Evolutionary conservation across 2,113 vertebrate species (phyloP), one percentile per base, ranked within the genome.

Genomic region (Pterophyllum scalare): DNA sequence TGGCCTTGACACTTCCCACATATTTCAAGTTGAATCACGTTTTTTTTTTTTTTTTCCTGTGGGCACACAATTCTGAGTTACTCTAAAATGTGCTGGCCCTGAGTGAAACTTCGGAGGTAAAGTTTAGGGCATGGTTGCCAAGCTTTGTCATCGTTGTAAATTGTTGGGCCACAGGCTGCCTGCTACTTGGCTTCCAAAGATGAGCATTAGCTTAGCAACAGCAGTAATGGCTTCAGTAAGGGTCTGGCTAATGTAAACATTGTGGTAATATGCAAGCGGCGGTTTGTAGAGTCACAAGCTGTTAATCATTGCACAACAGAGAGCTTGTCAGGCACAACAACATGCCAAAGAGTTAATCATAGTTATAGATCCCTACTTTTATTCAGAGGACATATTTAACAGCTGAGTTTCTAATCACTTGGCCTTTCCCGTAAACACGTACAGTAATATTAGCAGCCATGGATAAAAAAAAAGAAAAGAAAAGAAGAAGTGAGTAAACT

Each of bases 251-350:
- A 91, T 93, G 89, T 91, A 91, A 93, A 94, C 90, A 92, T 56
- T 87, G 91, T 92, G 88, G 90, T 92, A 90, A 93, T 92, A 92
- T 85, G 90, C 88, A 91, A 92, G 90, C 88, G 84, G 92, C 76
- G 62, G 91, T 91, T 86, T 90, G 93, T 89, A 64, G 93, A 95
- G 89, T 94, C 94, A 92, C 86, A 92, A 56, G 82, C 93, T 93
- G 95, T 95, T 95, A 96, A 96, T 96, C 94, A 95, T 96, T 95
- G 91, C 92, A 91, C 91, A 95, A 90, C 90, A 84, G 72, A 86
- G 86, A 91, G 85, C 89, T 84, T 87, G 93, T 94, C 90, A 86
- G 85, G 87, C 82, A 90, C 83, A 91, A 87, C 89, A 93, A 92
- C 88, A 91, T 89, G 78, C 84, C 87, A 74, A 28, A 84, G 87